Base-by-base conservation (phyloP, 2,888 invertebrate species). In the Oscheius sp. region DNA sequence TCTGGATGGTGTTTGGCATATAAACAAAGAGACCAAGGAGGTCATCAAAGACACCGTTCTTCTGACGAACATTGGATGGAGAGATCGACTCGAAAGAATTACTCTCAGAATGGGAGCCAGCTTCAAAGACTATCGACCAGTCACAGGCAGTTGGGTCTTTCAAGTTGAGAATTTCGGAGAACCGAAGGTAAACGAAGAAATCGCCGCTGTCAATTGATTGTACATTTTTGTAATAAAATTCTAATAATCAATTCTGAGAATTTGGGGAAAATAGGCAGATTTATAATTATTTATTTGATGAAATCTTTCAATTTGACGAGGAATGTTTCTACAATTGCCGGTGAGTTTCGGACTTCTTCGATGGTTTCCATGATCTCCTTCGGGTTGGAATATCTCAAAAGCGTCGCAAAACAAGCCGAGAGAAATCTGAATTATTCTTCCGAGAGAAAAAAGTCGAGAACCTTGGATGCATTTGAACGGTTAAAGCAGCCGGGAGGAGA, bases 101-200 rank as follows among this genome's bases (percentile, higher is more conserved):
- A 93, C 94, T 70, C 91, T 92, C 74, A 93, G 93, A 81, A 92
- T 95, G 87, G 92, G 92, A 73, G 94, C 95, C 0, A 91, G 92
- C 65, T 98, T 97, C 87, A 91, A 78, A 64, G 96, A 97, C 86
- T 97, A 96, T 88, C 90, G 95, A 0, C 93, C 96, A 0, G 93
- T 93, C 87, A 95, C 94, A 1, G 97, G 97, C 29, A 94, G 95
- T 65, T 98, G 97, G 96, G 95, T 96, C 61, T 97, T 97, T 88
- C 75, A 82, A 46, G 89, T 86, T 10, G 71, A 76, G 27, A 89
- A 89, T 80, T 89, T 89, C 80, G 88, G 88, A n/a, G n/a, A n/a
- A n/a, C n/a, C n/a, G n/a, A n/a, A n/a, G n/a, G n/a, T n/a, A n/a
- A n/a, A n/a, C n/a, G n/a, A n/a, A n/a, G n/a, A n/a, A n/a, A n/a